phyloP scores from a whole-genome alignment of 2,888 invertebrate genomes.

The Caenorhabditis angaria region DNA sequence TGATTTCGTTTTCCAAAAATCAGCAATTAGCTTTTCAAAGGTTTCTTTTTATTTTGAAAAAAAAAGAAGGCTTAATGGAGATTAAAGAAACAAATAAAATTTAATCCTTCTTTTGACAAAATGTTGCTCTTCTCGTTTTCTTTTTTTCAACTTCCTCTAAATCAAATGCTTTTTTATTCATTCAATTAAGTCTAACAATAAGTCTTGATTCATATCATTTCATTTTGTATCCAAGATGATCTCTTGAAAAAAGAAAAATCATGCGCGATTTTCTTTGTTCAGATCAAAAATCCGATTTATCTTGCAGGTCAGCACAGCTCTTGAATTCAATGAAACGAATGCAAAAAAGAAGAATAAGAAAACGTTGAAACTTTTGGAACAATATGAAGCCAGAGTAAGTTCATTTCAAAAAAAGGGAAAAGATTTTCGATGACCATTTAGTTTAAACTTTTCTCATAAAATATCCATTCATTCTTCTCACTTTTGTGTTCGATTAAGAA shows the following conservation, averaged over 20 bases:
- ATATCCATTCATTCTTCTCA: neutral
- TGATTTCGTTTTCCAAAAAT: too few species aligned
- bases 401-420: neutral
- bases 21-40: too few species aligned
- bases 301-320: constrained; percentile 26
- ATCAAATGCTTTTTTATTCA: too few species aligned
- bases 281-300: neutral
- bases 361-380: constrained; percentile 24
- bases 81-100: neutral
- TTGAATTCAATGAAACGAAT: constrained; percentile 43
- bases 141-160: too few species aligned
- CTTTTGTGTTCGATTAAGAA: neutral
- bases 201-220: too few species aligned
- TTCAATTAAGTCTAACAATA: too few species aligned
- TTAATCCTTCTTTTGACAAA: constrained; percentile 13
- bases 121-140: constrained; percentile 9
- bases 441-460: neutral
- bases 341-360: constrained; percentile 43
- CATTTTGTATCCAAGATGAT: too few species aligned
- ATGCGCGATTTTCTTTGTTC: too few species aligned
- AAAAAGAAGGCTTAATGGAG: constrained; percentile 1
- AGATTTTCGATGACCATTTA: too few species aligned
- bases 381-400: constrained; percentile 40
- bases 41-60: too few species aligned
- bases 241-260: too few species aligned